Evolutionary conservation across 2,888 invertebrate species (phyloP).

Genomic region (Hanleya hanleyi): DNA sequence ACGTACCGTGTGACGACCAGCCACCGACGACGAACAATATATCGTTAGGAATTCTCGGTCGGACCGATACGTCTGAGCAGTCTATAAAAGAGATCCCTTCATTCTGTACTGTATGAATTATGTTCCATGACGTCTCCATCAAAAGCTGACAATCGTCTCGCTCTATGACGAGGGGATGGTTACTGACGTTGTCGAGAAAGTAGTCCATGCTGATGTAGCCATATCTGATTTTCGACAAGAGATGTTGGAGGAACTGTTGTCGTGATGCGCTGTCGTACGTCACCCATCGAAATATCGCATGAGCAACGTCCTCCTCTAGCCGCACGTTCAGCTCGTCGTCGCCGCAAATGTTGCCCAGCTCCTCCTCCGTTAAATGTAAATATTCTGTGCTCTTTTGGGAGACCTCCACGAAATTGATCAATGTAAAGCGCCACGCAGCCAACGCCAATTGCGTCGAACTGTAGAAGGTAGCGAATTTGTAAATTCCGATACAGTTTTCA

Average conservation of each 20-base stretch:
- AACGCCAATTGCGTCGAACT: slow-evolving; percentile 82
- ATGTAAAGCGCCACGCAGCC: slow-evolving; percentile 82
- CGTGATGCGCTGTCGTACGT: slow-evolving; percentile 82
- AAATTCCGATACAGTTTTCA: slow-evolving; percentile 87
- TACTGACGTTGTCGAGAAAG: background rate
- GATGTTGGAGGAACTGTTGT: slow-evolving; percentile 82
- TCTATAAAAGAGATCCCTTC: background rate
- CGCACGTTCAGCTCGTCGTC: slow-evolving; percentile 84
- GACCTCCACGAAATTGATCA: slow-evolving; percentile 72
- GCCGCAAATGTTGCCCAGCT: slow-evolving; percentile 40
- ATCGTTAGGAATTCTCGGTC: slow-evolving; percentile 87
- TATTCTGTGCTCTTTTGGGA: slow-evolving; percentile 52
- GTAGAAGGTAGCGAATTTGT: slow-evolving; percentile 86
- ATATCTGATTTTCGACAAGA: slow-evolving; percentile 55
- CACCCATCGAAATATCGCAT: slow-evolving; percentile 75
- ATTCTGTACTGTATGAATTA: background rate
- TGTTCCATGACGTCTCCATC: background rate
- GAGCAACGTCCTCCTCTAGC: slow-evolving; percentile 77
- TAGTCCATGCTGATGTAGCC: slow-evolving; percentile 25
- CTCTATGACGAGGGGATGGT: slow-evolving; percentile 76
- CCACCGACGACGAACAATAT: slow-evolving; percentile 90
- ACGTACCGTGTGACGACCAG: slow-evolving; percentile 83
- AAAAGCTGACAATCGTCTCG: slow-evolving; percentile 2
- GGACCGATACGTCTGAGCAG: slow-evolving; percentile 11
- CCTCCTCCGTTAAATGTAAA: slow-evolving; percentile 75